A percentile compares a stretch with the other conserved stretches of the same genome.
phyloP scores from a whole-genome alignment of 2,113 vertebrate genomes.

The Elachura formosa region DNA sequence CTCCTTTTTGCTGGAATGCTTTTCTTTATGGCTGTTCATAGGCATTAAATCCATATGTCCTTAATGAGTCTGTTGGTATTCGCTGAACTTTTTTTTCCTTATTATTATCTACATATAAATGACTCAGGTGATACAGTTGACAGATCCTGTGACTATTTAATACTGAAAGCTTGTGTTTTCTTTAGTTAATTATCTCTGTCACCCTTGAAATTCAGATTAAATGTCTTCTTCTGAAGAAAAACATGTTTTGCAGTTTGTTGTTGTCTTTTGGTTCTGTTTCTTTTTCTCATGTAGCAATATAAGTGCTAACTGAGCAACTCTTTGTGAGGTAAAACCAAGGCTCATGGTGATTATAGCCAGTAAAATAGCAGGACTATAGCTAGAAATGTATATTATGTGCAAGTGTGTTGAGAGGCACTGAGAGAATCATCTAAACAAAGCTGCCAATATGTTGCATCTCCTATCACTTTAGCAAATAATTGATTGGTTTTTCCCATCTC shows the following conservation, averaged over 20 bases:
- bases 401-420: not conserved
- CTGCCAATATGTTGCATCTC: not conserved
- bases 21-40: fast-evolving
- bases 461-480: not conserved
- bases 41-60: not conserved
- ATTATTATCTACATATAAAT: not conserved
- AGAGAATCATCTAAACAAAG: not conserved
- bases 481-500: not conserved
- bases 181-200: constrained; percentile 17
- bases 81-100: not conserved
- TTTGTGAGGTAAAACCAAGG: not conserved
- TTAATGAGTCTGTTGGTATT: not conserved
- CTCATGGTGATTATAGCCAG: not conserved
- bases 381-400: not conserved
- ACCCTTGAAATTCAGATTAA: constrained; percentile 6
- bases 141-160: not conserved
- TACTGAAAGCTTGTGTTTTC: not conserved
- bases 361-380: not conserved
- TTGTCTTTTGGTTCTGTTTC: not conserved
- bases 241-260: not conserved
- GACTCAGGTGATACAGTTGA: not conserved
- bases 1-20: not conserved
- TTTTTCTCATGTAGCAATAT: not conserved
- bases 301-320: not conserved
- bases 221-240: not conserved